Base-by-base conservation (phyloP, 1,140 invertebrate species). In the Brevipalpus yothersi region DNA sequence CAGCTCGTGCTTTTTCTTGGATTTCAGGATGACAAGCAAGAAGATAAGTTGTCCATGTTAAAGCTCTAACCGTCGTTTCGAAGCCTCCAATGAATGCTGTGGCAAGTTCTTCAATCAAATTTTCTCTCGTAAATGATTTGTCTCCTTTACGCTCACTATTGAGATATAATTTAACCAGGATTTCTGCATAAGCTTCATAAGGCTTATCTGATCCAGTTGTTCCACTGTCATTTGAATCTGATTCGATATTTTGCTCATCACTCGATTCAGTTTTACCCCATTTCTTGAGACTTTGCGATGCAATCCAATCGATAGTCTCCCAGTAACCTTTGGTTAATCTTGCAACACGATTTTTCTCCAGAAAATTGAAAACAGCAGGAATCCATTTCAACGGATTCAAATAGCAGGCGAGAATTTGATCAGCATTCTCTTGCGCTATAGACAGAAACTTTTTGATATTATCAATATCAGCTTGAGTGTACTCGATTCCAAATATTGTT, bases 21-120 rank as follows among this genome's bases (percentile, higher is more conserved):
- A 73, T 66, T 7, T 74, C 67, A 23, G 65, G 72, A 65, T 76
- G 69, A 12, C 64, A 67, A 9, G 74, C 70, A 60, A 77, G 67
- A 59, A 73, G 68, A 62, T 74, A 74, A 57, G 72, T 67, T 11
- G 71, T 66, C 62, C 72, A 76, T 8, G 70, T 68, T 10, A 76
- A 61, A 0, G 72, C 67, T 23, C 67, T 73, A 43, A 73, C 71
- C 0, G 74, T 75, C 1, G 75, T 76, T 59, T 71, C 70, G 58
- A 68, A 72, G 12, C 73, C 73, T 11, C 41, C 60, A 9, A 59
- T n/a, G 1, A 61, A 60, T 31, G 31, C 31, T 31, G 31, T 31
- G 31, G 31, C 31, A 31, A 31, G 31, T 31, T 31, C 31, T 31
- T 31, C 31, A 5, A 31, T 31, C 31, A 31, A 31, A 31, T 31